Evolutionary conservation across 2,888 invertebrate genomes (phyloP), one percentile per base, ranked within the genome.

Genomic region (Andrena minutula): DNA sequence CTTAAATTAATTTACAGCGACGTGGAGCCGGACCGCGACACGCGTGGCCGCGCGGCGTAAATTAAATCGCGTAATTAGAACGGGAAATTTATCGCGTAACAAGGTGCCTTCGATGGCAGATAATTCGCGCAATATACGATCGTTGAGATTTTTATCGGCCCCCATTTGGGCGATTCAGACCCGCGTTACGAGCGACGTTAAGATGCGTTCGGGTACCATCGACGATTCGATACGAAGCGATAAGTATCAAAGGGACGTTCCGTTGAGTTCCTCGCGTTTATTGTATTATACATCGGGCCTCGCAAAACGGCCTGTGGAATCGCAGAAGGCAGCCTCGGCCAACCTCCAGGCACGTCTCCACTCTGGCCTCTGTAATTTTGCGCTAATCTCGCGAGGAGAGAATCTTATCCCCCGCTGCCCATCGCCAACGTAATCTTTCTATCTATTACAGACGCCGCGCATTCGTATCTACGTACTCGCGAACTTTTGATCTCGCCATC

Each of bases 341-440:
- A 77, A 83, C 82, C 82, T 58, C 74, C 41, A 86, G 83, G 91
- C 91, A 92, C 91, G 92, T 92, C 86, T 88, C 83, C 78, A 87
- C 56, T 76, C 79, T 83, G 84, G 80, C 86, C 91, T 90, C 90
- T 91, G 92, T 92, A 93, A 93, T 93, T 92, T 92, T 86, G 88
- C 88, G 86, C 92, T 93, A 92, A 93, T 93, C 91, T 89, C 88
- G 85, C 88, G 82, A 81, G 82, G 86, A 89, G 89, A 91, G 89
- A 91, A 90, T 89, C 86, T 91, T 90, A 91, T 91, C 89, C 87
- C 82, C 73, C 35, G 86, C 10, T 86, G 90, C 90, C 92, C 90
- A 92, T 92, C 91, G 91, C 90, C 30, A 89, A 91, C 87, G 90
- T 91, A 91, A 93, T 92, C 91, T 91, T 88, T 91, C 92, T 91